Evolutionary conservation across 2,797 vertebrate genomes (phyloP).

Genomic region (Cyprinodon diabolis): DNA sequence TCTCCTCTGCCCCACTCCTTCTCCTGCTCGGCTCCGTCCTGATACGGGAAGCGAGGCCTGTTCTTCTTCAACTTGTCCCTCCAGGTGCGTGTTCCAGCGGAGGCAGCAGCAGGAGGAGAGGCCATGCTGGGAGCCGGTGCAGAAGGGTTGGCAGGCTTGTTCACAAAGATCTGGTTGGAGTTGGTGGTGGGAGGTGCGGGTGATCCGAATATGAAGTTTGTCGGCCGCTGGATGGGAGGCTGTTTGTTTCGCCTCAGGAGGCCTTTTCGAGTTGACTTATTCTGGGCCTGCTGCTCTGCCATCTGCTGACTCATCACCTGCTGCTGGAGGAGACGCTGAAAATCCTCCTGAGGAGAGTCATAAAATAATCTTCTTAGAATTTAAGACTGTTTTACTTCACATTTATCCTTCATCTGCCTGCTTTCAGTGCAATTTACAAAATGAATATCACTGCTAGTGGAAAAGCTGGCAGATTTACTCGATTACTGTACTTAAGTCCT

Average conservation of each 20-base stretch:
- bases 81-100: conserved; percentile 61
- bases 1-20: background rate
- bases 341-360: conserved; percentile 78
- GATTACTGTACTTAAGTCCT: too few relatives aligned
- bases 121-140: background rate
- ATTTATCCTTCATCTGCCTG: background rate
- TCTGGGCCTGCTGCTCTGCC: conserved; percentile 76
- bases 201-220: conserved; percentile 1
- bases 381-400: background rate
- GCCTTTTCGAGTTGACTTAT: conserved; percentile 66
- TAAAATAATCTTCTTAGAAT: background rate
- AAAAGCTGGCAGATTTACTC: background rate
- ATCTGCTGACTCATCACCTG: conserved; percentile 81
- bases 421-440: background rate
- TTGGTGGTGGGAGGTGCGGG: conserved; percentile 13
- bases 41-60: conserved; percentile 37
- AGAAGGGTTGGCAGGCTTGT: conserved; percentile 14
- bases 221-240: conserved; percentile 45
- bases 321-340: conserved; percentile 81
- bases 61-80: conserved; percentile 70
- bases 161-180: conserved; percentile 52
- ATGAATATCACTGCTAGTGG: background rate
- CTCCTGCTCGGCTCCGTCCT: conserved; percentile 28
- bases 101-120: background rate
- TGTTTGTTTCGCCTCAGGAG: conserved; percentile 68